phyloP scores from a whole-genome alignment of 2,888 invertebrate genomes.

The Drepanosiphum platanoidis region DNA sequence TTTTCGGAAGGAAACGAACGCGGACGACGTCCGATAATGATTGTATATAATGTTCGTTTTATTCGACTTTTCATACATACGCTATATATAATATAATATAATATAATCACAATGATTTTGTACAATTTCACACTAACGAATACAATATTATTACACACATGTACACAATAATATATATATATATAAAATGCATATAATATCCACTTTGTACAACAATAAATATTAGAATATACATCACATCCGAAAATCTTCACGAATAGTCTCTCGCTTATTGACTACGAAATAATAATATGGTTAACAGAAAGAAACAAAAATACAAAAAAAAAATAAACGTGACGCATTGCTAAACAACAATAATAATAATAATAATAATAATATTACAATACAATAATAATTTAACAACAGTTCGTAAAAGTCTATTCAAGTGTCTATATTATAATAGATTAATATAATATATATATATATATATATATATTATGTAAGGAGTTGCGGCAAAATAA shows the following conservation, averaged over 20 bases:
- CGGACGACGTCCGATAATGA: slow-evolving; percentile 3
- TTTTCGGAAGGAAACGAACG: background rate
- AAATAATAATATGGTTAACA: slow-evolving; percentile 57
- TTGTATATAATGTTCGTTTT: slow-evolving; percentile 53
- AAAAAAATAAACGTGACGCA: background rate
- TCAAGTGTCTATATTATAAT: slow-evolving; percentile 11
- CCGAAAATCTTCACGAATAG: slow-evolving; percentile 44
- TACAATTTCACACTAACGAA: slow-evolving; percentile 40
- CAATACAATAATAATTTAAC: slow-evolving; percentile 51
- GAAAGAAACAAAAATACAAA: too few species aligned
- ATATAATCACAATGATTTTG: slow-evolving; percentile 56
- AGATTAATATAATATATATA: too few species aligned
- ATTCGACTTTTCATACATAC: slow-evolving; percentile 29
- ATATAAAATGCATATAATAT: too few species aligned
- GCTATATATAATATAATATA: too few species aligned
- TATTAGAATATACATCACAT: slow-evolving; percentile 49
- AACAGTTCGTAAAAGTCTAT: slow-evolving; percentile 57
- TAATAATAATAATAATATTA: slow-evolving; percentile 49
- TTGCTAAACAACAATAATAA: too few species aligned
- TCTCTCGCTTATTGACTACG: slow-evolving; percentile 23
- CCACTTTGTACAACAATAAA: slow-evolving; percentile 43
- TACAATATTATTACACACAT: slow-evolving; percentile 35
- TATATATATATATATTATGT: too few species aligned
- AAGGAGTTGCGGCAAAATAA: slow-evolving; percentile 35
- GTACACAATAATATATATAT: background rate